Evolutionary conservation across 2,888 invertebrate species (phyloP).

Genomic region (Chrysopilus asiliformis): DNA sequence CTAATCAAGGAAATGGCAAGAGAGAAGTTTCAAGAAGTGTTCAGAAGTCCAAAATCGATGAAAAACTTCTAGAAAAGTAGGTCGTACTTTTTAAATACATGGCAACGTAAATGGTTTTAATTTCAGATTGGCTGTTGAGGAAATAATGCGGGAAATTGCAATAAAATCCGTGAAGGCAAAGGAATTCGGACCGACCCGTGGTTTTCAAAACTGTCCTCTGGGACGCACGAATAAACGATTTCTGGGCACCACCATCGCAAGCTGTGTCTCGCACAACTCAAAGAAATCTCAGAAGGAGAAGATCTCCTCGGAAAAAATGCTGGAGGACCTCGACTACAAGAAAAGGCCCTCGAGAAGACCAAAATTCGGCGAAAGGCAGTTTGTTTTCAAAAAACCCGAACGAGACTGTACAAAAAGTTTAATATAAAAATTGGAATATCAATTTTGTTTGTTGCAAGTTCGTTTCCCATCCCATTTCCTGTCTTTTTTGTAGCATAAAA

Average conservation of each 20-base stretch:
- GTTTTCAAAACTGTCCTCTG: conserved; percentile 42
- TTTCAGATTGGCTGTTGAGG: conserved; percentile 43
- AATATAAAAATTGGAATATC: too few relatives aligned
- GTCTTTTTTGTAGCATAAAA: too few relatives aligned
- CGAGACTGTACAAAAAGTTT: too few relatives aligned
- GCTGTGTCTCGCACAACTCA: conserved; percentile 39
- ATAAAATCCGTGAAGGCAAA: conserved; percentile 46
- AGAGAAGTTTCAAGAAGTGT: too few relatives aligned
- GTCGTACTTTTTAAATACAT: too few relatives aligned
- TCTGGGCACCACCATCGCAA: conserved; percentile 38
- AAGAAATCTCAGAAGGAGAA: conserved; percentile 18
- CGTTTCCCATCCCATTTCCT: too few relatives aligned
- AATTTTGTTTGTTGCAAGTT: too few relatives aligned
- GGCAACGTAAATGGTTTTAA: too few relatives aligned
- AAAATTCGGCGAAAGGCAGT: conserved; percentile 11
- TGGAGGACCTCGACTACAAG: conserved; percentile 8
- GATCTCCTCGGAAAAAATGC: conserved; percentile 9
- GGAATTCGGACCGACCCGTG: conserved; percentile 45
- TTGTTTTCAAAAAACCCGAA: conserved; percentile 5
- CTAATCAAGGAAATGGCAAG: too few relatives aligned
- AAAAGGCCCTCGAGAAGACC: conserved; percentile 7
- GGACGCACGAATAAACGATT: conserved; percentile 43
- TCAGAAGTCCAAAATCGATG: too few relatives aligned
- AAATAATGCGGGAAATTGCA: conserved; percentile 45
- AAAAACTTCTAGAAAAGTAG: too few relatives aligned